These are phyloP conservation scores for Myotis brandtii DNA, from an alignment of 2,113 vertebrate species.

Conservation along the genomic window DNA sequence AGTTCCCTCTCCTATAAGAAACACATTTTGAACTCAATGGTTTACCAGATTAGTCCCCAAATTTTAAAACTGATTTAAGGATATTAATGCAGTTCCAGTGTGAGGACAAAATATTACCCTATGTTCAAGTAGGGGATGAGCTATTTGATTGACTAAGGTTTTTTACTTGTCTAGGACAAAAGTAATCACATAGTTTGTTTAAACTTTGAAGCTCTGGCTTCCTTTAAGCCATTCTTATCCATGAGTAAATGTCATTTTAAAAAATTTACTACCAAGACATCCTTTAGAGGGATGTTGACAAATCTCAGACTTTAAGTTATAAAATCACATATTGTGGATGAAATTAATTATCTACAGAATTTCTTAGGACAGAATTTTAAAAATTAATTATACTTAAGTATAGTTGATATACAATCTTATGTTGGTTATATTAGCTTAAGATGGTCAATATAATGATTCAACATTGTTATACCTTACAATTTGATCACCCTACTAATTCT, in stretches of 20 bases:
- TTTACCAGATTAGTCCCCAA: neutral
- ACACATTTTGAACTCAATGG: neutral
- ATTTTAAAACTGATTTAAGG: neutral
- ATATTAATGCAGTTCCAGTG: neutral
- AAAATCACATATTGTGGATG: conserved; percentile 21
- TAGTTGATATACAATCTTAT: neutral
- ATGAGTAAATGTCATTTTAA: conserved; percentile 1
- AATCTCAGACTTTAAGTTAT: conserved; percentile 35
- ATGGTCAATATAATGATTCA: neutral
- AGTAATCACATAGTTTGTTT: neutral
- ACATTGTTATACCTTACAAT: neutral
- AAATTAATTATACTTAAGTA: neutral
- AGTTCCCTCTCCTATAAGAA: neutral
- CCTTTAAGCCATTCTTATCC: conserved; percentile 54
- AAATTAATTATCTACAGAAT: conserved; percentile 28
- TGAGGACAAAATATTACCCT: neutral
- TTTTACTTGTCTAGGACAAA: conserved; percentile 4
- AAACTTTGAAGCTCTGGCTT: conserved; percentile 37
- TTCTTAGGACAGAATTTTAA: neutral
- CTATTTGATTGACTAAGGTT: neutral
- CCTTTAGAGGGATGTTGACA: neutral
- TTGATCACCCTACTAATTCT: neutral
- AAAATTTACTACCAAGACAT: neutral
- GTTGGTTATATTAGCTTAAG: neutral
- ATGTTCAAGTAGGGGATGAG: neutral